phyloP scores from a whole-genome alignment of 1,140 invertebrate species.

The Solen grandis region DNA sequence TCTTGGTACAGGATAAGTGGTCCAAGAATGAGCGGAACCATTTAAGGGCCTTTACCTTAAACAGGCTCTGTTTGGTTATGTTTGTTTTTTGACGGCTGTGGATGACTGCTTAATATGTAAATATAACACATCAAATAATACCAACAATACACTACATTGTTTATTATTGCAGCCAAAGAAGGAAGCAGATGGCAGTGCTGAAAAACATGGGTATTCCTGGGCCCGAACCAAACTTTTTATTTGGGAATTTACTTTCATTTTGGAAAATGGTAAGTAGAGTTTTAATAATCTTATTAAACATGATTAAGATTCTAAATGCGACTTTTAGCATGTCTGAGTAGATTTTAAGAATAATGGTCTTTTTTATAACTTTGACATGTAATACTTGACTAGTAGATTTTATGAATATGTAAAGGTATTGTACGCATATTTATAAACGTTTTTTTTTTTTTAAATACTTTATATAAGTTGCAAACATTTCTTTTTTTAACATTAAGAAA shows the following conservation, averaged over 20 bases:
- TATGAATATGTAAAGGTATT: not conserved
- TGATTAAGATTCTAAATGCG: conserved; percentile 20
- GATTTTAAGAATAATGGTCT: not conserved
- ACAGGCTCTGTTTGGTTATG: not conserved
- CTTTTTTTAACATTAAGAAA: too few species aligned
- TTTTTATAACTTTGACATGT: not conserved
- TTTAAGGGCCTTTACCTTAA: not conserved
- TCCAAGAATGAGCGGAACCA: too few species aligned
- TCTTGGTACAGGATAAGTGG: too few species aligned
- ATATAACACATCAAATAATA: not conserved
- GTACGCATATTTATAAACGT: not conserved
- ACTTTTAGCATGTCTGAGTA: not conserved
- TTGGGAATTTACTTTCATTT: conserved; percentile 77
- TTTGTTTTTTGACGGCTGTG: not conserved
- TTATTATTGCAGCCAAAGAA: conserved; percentile 65
- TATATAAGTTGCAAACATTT: too few species aligned
- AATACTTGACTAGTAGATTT: not conserved
- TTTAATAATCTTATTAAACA: conserved; percentile 19
- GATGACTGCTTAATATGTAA: not conserved
- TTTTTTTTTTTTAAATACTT: not conserved
- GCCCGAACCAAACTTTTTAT: conserved; percentile 76
- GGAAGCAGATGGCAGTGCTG: conserved; percentile 69
- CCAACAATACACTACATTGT: not conserved
- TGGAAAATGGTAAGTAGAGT: conserved; percentile 61
- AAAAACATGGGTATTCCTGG: conserved; percentile 77